Conservation (phyloP, 2,797 vertebrate species). For the Enteromius afrohamiltoni region DNA sequence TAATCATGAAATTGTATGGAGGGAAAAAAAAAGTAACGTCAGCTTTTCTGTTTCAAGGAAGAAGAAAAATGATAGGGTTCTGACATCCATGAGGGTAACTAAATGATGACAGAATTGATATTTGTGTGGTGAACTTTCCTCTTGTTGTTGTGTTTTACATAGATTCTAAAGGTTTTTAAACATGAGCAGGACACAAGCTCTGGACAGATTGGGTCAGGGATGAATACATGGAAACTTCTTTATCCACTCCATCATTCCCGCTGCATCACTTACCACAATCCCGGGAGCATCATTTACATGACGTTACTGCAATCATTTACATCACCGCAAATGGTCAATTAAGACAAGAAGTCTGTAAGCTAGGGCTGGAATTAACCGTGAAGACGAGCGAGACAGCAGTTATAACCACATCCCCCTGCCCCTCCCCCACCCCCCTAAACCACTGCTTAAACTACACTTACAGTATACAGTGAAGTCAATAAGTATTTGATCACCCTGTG, state of each 20-base stretch:
- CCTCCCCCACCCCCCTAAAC: background rate
- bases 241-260: slow-evolving; percentile 43
- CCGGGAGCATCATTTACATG: slow-evolving; percentile 40
- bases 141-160: slow-evolving; percentile 3
- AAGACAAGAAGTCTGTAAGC: slow-evolving; percentile 34
- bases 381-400: slow-evolving; percentile 18
- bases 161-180: slow-evolving; percentile 21
- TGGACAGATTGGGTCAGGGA: slow-evolving; percentile 32
- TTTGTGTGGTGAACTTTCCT: slow-evolving; percentile 8
- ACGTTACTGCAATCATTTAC: slow-evolving; percentile 50
- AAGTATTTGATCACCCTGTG: too few species aligned
- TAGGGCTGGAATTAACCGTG: slow-evolving; percentile 35
- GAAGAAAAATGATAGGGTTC: background rate
- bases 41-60: background rate
- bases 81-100: background rate
- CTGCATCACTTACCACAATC: slow-evolving; percentile 40
- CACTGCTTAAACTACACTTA: slow-evolving; percentile 27
- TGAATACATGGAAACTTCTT: slow-evolving; percentile 51
- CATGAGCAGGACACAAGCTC: slow-evolving; percentile 5
- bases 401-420: slow-evolving; percentile 33
- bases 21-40: background rate
- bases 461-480: too few species aligned
- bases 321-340: slow-evolving; percentile 46
- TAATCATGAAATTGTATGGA: background rate
- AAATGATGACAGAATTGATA: background rate